phyloP scores from a whole-genome alignment of 2,797 vertebrate species.

The Aotus griseimembra region DNA sequence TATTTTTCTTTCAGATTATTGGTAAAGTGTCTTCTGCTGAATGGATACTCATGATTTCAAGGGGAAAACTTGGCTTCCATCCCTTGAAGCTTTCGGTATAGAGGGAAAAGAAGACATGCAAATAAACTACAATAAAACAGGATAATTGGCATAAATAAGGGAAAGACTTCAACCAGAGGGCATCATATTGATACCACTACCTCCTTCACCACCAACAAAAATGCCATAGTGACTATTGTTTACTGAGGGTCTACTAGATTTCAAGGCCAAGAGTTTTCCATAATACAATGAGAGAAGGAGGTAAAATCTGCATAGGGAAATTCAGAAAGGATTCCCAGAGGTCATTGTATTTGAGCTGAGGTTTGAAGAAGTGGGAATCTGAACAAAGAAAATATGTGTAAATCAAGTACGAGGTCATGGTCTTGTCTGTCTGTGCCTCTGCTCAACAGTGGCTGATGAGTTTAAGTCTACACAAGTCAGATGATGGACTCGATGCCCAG shows the following conservation, averaged over 20 bases:
- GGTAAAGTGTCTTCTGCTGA: background rate
- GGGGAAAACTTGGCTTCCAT: background rate
- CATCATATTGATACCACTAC: accelerated
- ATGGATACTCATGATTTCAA: background rate
- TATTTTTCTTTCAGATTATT: background rate
- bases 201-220: background rate
- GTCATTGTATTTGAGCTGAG: background rate
- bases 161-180: background rate
- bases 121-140: background rate
- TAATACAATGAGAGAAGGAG: background rate
- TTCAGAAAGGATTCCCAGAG: background rate
- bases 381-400: accelerated
- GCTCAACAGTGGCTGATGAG: background rate
- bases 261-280: background rate
- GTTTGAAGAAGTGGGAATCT: background rate
- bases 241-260: background rate
- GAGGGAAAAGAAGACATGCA: background rate
- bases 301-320: background rate
- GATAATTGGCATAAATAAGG: background rate
- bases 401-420: accelerated
- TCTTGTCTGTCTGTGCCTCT: background rate
- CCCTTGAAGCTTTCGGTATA: background rate
- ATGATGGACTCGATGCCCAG: too few relatives aligned
- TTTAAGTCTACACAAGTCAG: too few relatives aligned
- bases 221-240: background rate